Evolutionary conservation across 2,113 vertebrate genomes (phyloP).

Genomic region (Probosciger aterrimus): DNA sequence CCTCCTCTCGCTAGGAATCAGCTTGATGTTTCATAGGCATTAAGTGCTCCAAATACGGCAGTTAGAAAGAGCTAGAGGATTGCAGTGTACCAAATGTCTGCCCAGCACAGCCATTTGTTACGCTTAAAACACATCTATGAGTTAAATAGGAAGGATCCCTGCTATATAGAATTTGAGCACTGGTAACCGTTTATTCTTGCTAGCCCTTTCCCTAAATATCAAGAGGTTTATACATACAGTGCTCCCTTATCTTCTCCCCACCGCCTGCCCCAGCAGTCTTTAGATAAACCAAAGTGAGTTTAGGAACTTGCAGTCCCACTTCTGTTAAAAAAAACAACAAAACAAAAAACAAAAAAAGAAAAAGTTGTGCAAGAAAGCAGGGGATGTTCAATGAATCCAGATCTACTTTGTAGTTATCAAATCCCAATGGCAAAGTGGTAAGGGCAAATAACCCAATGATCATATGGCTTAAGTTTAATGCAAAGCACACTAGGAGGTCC

Average conservation of each 20-base stretch:
- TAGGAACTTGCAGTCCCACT: constrained; percentile 21
- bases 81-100: background rate
- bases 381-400: constrained; percentile 41
- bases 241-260: constrained; percentile 53
- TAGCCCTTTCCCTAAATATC: constrained; percentile 43
- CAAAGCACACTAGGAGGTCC: constrained; percentile 67
- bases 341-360: background rate
- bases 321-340: background rate
- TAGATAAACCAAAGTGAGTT: constrained; percentile 57
- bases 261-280: constrained; percentile 61
- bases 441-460: constrained; percentile 47
- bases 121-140: background rate
- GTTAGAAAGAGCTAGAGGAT: constrained; percentile 5
- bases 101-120: background rate
- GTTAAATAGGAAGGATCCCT: constrained; percentile 47
- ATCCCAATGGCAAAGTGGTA: constrained; percentile 48
- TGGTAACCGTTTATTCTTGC: constrained; percentile 6
- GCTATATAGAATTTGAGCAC: background rate
- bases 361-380: constrained; percentile 48
- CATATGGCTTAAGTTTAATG: constrained; percentile 72
- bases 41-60: constrained; percentile 61
- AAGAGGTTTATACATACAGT: constrained; percentile 54
- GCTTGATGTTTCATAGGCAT: background rate
- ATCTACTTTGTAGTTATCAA: constrained; percentile 41
- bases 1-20: background rate